These are phyloP conservation scores for Zoroaster sp. DNA, from an alignment of 53 echinoderm and acorn worm genomes.

Conservation along the genomic window DNA sequence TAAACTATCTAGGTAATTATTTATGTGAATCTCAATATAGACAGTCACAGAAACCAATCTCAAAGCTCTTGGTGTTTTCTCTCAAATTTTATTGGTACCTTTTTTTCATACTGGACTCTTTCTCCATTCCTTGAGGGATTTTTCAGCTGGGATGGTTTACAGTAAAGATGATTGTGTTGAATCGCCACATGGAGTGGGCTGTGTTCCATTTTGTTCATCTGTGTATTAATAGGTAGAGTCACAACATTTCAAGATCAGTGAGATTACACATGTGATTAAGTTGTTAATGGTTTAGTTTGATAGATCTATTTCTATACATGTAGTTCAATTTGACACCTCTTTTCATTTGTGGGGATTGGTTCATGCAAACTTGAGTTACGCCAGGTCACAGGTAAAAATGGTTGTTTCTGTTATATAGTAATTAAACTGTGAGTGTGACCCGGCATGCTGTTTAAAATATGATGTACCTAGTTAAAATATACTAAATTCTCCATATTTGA, in stretches of 20 bases:
- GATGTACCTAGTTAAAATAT: no score
- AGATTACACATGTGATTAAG: background rate
- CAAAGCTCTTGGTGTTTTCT: background rate
- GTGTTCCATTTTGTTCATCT: background rate
- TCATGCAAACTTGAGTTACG: background rate
- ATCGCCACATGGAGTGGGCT: conserved; percentile 1
- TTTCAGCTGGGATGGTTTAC: background rate
- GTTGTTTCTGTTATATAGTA: no score
- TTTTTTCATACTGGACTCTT: conserved; percentile 43
- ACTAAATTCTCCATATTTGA: no score
- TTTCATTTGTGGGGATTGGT: background rate
- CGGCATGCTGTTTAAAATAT: no score
- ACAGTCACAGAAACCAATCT: background rate
- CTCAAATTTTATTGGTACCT: background rate
- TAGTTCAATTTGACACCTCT: no score
- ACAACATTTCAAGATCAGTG: background rate
- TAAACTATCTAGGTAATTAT: no score
- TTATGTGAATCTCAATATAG: no score
- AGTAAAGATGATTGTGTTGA: conserved; percentile 5
- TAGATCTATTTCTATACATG: no score
- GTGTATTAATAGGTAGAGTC: background rate
- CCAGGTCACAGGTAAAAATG: no score
- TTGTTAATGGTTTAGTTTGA: no score
- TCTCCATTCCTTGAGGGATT: conserved; percentile 30
- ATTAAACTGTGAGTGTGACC: no score